Evolutionary conservation across 2,888 invertebrate genomes (phyloP), one percentile per base, ranked within the genome.

Genomic region (Timema cristinae): DNA sequence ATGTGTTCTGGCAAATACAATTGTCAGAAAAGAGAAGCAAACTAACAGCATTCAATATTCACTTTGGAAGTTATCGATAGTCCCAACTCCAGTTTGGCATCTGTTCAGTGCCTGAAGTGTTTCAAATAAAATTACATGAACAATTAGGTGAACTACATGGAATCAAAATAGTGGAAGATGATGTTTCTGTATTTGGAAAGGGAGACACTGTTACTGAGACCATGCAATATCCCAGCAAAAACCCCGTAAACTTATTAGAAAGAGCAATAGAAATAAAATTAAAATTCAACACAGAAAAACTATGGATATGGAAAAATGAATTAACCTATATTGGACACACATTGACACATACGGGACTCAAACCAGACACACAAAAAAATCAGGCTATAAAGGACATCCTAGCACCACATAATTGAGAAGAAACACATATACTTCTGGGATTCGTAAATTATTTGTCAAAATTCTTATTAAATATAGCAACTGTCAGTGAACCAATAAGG

Each of bases 381-480:
- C 8, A 67, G 13, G 67, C 7, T 11, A 51, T 67, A 16, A 47
- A 67, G 49, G 15, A 51, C n/a, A 67, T 67, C 9, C 50, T 32
- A 51, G 50, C 15, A 10, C 50, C 67, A 15, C 2, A 5, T 32
- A n/a, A 67, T 50, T 32, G 7, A 6, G 10, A 50, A 10, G 50
- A 16, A n/a, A 7, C 49, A 11, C 67, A n/a, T 50, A 67, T 10
- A 15, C 15, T 50, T 9, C 49, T 67, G 11, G 67, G 67, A 7
- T 67, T 67, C 49, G 5, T 67, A 6, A 67, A 67, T 48, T 67
- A 67, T 9, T n/a, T 48, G 50, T 47, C 49, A 10, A 67, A 67
- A 16, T 67, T 6, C 13, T 51, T 67, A 50, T 13, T n/a, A 67
- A 32, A 67, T 15, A 5, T 67, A n/a, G 67, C 15, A 11, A 51